Evolutionary conservation across 1,140 invertebrate species (phyloP).

Genomic region (Zaprionus davidi): DNA sequence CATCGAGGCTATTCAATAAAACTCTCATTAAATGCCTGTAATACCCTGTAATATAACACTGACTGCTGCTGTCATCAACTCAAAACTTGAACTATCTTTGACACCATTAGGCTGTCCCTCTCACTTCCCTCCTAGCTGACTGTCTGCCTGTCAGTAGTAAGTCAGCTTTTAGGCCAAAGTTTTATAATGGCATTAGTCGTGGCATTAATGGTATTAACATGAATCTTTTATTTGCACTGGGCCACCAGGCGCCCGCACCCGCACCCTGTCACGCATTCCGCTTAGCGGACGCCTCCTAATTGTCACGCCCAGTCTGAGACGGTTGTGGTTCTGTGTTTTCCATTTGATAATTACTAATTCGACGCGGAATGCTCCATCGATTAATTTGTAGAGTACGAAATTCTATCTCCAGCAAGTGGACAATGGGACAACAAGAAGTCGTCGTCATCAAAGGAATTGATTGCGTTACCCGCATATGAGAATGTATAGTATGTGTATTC

Average conservation of each 20-base stretch:
- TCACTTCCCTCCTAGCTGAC: not conserved
- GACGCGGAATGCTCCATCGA: constrained; percentile 45
- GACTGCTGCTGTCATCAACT: not conserved
- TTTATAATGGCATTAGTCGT: constrained; percentile 65
- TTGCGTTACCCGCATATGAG: constrained; percentile 56
- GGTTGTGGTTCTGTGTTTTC: constrained; percentile 3
- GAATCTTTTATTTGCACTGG: constrained; percentile 74
- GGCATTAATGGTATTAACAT: constrained; percentile 69
- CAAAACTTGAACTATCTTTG: constrained; percentile 25
- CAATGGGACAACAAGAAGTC: constrained; percentile 4
- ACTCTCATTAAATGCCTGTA: not conserved
- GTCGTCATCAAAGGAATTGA: constrained; percentile 65
- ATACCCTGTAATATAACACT: constrained; percentile 17
- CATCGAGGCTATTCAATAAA: constrained; percentile 2
- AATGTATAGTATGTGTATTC: constrained; percentile 5
- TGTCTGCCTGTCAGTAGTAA: not conserved
- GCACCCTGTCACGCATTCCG: constrained; percentile 40
- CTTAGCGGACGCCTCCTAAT: constrained; percentile 48
- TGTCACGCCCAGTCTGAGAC: constrained; percentile 21
- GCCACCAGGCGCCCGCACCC: not conserved
- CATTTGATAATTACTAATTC: constrained; percentile 58
- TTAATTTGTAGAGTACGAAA: constrained; percentile 48
- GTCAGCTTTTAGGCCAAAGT: constrained; percentile 40
- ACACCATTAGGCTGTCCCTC: constrained; percentile 39
- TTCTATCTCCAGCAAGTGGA: constrained; percentile 9